These are phyloP conservation scores for Bombus ignitus DNA, from an alignment of 1,140 invertebrate genomes.

Conservation along the genomic window DNA sequence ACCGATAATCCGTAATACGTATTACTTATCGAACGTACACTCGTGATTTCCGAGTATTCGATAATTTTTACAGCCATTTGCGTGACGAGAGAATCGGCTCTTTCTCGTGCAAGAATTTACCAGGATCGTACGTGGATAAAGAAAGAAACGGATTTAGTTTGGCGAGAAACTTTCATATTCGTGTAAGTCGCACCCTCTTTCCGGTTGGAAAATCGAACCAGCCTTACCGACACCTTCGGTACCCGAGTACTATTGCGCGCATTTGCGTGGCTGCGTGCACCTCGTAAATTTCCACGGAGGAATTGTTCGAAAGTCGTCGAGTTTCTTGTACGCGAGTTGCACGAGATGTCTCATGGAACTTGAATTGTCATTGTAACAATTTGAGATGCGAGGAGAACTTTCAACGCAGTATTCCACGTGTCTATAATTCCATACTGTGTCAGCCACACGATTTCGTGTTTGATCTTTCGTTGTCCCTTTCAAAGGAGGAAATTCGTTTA, in stretches of 20 bases:
- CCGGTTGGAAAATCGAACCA: constrained; percentile 20
- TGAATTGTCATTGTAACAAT: not conserved
- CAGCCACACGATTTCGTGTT: not conserved
- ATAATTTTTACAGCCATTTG: not conserved
- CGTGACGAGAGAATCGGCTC: not conserved
- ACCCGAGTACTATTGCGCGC: not conserved
- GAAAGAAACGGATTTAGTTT: not conserved
- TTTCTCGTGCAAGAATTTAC: not conserved
- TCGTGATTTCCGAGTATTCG: not conserved
- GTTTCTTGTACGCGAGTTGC: not conserved
- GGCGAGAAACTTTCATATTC: not conserved
- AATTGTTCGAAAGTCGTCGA: not conserved
- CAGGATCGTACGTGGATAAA: not conserved
- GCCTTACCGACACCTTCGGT: not conserved
- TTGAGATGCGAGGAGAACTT: not conserved
- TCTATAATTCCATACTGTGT: not conserved
- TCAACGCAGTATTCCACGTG: not conserved
- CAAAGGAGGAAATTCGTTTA: too few relatives aligned
- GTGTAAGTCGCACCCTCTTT: not conserved
- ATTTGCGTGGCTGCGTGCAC: not conserved
- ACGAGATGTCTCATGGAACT: not conserved
- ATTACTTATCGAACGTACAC: constrained; percentile 40
- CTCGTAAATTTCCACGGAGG: not conserved
- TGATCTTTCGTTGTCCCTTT: not conserved
- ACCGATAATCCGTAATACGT: constrained; percentile 47